Conservation (phyloP, 2,888 invertebrate genomes). For the Neelides folsomi region DNA sequence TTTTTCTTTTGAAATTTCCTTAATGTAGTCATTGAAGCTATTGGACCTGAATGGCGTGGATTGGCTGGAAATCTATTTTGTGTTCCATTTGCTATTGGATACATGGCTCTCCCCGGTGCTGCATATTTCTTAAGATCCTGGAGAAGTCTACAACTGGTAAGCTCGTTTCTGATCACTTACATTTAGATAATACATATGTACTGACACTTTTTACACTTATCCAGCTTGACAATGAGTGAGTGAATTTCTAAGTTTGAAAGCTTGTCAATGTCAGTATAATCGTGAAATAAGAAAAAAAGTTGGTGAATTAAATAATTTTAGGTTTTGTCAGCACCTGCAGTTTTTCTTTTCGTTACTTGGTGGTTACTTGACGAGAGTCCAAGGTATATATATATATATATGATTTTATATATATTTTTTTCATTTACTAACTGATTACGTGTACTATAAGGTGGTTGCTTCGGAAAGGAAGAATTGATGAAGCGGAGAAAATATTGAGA, state of each 20-base stretch:
- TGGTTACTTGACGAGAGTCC: slow-evolving; percentile 21
- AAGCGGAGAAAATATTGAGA: slow-evolving; percentile 20
- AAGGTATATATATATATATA: slow-evolving; percentile 5
- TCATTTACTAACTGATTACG: neutral
- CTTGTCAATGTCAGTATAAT: no score
- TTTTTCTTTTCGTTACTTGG: slow-evolving; percentile 18
- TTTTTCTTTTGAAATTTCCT: neutral
- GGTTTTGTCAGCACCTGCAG: slow-evolving; percentile 14
- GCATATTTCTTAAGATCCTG: slow-evolving; percentile 22
- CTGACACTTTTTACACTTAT: no score
- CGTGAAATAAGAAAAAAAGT: no score
- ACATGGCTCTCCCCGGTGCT: slow-evolving; percentile 22
- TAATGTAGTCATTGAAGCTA: slow-evolving; percentile 18
- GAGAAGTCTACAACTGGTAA: slow-evolving; percentile 16
- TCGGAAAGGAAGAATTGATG: slow-evolving; percentile 15
- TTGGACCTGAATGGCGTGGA: slow-evolving; percentile 22
- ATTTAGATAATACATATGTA: neutral
- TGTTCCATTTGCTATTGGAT: slow-evolving; percentile 23
- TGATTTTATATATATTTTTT: neutral
- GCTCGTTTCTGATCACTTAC: slow-evolving; percentile 8
- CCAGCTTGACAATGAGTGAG: no score
- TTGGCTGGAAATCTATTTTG: slow-evolving; percentile 26
- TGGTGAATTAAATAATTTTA: neutral
- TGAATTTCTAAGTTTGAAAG: no score
- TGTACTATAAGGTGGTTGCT: slow-evolving; percentile 7